Conservation (phyloP, 2,888 invertebrate species). For the Troides helena region DNA sequence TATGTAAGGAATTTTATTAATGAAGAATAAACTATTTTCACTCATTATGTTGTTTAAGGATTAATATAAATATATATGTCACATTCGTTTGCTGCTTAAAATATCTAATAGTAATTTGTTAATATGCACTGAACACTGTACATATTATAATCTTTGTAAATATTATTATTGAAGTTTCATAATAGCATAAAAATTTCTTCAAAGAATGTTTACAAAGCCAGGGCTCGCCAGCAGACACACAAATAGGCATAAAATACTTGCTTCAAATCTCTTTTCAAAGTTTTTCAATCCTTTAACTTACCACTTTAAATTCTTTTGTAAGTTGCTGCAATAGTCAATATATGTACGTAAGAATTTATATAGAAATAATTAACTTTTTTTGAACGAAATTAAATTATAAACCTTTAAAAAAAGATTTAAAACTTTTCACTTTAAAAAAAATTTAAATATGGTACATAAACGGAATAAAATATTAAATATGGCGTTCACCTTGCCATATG, state of each 20-base stretch:
- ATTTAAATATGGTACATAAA: neutral
- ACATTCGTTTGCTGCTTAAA: neutral
- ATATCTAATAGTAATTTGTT: neutral
- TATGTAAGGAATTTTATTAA: too few relatives aligned
- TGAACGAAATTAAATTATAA: too few relatives aligned
- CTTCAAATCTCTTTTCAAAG: neutral
- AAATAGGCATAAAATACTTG: neutral
- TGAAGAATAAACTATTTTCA: too few relatives aligned
- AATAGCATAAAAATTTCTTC: neutral
- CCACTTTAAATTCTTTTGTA: too few relatives aligned
- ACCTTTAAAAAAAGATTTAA: neutral
- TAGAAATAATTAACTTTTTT: too few relatives aligned
- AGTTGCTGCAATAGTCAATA: neutral
- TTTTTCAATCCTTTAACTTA: neutral
- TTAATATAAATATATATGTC: neutral
- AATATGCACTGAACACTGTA: neutral
- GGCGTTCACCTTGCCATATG: neutral
- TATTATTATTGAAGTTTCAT: neutral
- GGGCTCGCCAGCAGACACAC: slow-evolving; percentile 1
- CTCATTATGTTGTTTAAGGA: neutral
- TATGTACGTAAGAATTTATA: too few relatives aligned
- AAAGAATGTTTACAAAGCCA: neutral
- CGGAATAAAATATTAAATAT: neutral
- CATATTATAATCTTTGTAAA: neutral
- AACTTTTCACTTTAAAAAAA: neutral